Base-by-base conservation (phyloP, 2,797 vertebrate genomes). In the Ataeniobius toweri region DNA sequence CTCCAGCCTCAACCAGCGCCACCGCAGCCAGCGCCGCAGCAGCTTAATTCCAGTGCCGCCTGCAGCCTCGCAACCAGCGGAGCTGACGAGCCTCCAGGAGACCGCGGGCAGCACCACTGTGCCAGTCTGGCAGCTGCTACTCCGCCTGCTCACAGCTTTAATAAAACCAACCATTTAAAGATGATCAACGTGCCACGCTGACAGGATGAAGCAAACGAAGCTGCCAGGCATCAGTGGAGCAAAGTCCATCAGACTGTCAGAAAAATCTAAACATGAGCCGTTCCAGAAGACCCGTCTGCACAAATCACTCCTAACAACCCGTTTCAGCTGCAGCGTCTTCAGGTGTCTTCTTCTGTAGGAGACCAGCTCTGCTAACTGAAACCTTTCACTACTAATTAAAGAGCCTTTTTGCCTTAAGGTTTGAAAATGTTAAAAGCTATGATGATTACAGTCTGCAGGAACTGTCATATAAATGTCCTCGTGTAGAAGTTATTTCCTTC, bases 101-200 rank as follows among this genome's bases (percentile, higher is more conserved):
- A 82, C 86, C 76, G 81, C 86, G 85, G 88, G 90, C 89, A 71
- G 41, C 31, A 16, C 28, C 22, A 12, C 16, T 6, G 24, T 89
- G 92, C 92, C 93, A 93, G 84, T 82, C 83, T 84, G 85, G 89
- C 91, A 68, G 71, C 70, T 1, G 51, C 84, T 74, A 71, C 63
- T 39, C 61, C 58, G 83, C 73, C 88, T 55, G 80, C 70, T 78
- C 72, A 0, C 71, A 63, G 75, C 70, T n/a, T 56, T 69, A 76
- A 84, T 83, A 80, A 89, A 80, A 74, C 73, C 76, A 36, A 61
- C 81, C 48, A n/a, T 89, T 90, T 88, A 83, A 74, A 75, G 81
- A 81, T 26, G 78, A 74, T 84, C 84, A 84, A 86, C 82, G 82
- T 77, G 74, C 68, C 3, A 67, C 73, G 1, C 48, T 73, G 80